Evolutionary conservation across 2,797 vertebrate genomes (phyloP).

Genomic region (Myoxocephalus aenaeus): DNA sequence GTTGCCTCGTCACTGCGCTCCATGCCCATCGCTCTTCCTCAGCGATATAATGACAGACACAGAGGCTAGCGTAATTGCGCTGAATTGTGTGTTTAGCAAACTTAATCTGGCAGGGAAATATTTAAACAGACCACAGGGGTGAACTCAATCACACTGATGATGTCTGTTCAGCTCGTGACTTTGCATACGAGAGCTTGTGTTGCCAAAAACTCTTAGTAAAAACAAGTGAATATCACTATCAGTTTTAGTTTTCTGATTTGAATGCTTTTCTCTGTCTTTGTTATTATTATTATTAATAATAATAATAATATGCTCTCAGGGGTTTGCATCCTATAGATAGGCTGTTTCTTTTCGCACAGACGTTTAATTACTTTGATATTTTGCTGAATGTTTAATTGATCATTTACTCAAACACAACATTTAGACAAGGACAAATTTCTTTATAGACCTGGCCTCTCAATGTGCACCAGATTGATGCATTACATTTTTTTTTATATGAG

Average conservation of each 20-base stretch:
- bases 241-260: constrained; percentile 30
- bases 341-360: background rate
- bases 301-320: constrained; percentile 8
- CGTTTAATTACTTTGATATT: constrained; percentile 10
- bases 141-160: constrained; percentile 69
- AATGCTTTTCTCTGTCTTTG: background rate
- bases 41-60: constrained; percentile 42
- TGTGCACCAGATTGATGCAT: background rate
- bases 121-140: constrained; percentile 71
- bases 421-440: background rate
- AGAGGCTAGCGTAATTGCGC: constrained; percentile 63
- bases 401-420: background rate
- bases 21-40: constrained; percentile 19
- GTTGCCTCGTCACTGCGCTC: constrained; percentile 4
- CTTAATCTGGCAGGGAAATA: constrained; percentile 77
- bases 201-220: constrained; percentile 32
- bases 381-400: background rate
- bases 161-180: constrained; percentile 56
- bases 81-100: constrained; percentile 80
- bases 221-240: constrained; percentile 22
- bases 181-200: constrained; percentile 46
- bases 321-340: background rate
- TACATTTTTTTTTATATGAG: too few relatives aligned
- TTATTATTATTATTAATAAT: too few relatives aligned
- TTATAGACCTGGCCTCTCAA: background rate